Evolutionary conservation across 1,140 invertebrate species (phyloP).

Genomic region (Phenacoccus solenopsis): DNA sequence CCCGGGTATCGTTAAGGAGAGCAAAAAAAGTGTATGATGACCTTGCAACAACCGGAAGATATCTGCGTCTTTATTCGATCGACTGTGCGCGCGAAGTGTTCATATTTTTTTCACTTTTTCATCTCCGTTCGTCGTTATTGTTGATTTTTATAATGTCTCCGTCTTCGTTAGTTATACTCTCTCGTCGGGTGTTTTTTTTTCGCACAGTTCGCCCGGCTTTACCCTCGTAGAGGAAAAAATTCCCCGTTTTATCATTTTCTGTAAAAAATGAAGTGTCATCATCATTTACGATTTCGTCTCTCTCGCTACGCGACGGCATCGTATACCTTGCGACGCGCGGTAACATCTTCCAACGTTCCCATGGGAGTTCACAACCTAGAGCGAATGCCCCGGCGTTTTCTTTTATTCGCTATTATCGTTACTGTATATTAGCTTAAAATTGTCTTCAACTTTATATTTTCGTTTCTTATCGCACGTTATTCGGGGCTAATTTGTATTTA

Average conservation of each 20-base stretch:
- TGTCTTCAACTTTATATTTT: conserved; percentile 7
- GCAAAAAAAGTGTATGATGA: conserved; percentile 11
- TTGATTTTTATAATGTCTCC: conserved; percentile 11
- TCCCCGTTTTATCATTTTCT: conserved; percentile 22
- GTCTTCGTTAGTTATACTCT: conserved; percentile 5
- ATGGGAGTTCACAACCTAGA: conserved; percentile 7
- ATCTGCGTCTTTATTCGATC: neutral
- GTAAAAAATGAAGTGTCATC: conserved; percentile 24
- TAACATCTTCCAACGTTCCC: conserved; percentile 6
- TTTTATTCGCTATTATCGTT: conserved; percentile 16
- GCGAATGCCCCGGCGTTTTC: conserved; percentile 1
- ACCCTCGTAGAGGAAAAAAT: neutral
- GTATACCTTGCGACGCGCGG: neutral
- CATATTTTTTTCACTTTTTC: neutral
- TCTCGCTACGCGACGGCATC: conserved; percentile 1
- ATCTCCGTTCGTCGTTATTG: neutral
- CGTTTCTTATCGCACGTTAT: neutral
- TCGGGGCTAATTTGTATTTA: conserved; percentile 10
- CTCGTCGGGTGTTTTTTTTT: neutral
- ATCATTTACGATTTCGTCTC: conserved; percentile 20
- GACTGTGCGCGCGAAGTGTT: too few relatives aligned
- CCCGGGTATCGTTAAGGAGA: neutral
- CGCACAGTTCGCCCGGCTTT: neutral
- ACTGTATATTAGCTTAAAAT: conserved; percentile 18
- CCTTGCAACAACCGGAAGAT: conserved; percentile 13